Conservation (phyloP, 1,140 invertebrate genomes). For the Leptinotarsa lineolata region DNA sequence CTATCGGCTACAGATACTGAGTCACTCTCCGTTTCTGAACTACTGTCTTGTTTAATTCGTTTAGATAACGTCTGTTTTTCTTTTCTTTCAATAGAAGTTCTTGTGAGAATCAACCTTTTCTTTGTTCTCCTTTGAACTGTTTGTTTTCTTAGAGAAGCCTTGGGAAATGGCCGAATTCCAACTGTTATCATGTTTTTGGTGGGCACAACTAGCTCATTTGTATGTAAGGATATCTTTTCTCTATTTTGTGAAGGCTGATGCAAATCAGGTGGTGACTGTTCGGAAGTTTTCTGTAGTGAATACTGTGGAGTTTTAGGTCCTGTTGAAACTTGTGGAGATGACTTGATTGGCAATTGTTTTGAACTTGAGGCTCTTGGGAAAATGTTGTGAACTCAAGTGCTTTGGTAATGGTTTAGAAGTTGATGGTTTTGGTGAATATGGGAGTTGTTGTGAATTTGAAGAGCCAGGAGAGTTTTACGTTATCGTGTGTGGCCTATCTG, state of each 20-base stretch:
- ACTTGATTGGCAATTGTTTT: background rate
- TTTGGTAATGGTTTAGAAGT: background rate
- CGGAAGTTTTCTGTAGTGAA: too few relatives aligned
- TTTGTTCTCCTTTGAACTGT: background rate
- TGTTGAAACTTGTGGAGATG: background rate
- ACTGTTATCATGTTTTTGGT: background rate
- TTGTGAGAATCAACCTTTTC: background rate
- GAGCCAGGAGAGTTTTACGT: background rate
- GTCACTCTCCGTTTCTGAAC: background rate
- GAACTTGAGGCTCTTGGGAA: background rate
- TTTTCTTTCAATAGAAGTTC: background rate
- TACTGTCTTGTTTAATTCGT: background rate
- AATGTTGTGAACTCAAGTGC: background rate
- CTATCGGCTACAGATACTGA: background rate
- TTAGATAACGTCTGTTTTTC: background rate
- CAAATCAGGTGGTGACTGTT: too few relatives aligned
- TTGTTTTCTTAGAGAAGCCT: background rate
- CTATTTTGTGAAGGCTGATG: too few relatives aligned
- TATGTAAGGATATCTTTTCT: too few relatives aligned
- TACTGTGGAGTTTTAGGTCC: too few relatives aligned
- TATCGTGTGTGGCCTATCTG: slow-evolving; percentile 21
- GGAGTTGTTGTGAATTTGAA: too few relatives aligned
- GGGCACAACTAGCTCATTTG: too few relatives aligned
- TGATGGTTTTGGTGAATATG: too few relatives aligned
- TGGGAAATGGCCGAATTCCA: background rate